Conservation (phyloP, 2,888 invertebrate species). For the Cosmia pyralina region DNA sequence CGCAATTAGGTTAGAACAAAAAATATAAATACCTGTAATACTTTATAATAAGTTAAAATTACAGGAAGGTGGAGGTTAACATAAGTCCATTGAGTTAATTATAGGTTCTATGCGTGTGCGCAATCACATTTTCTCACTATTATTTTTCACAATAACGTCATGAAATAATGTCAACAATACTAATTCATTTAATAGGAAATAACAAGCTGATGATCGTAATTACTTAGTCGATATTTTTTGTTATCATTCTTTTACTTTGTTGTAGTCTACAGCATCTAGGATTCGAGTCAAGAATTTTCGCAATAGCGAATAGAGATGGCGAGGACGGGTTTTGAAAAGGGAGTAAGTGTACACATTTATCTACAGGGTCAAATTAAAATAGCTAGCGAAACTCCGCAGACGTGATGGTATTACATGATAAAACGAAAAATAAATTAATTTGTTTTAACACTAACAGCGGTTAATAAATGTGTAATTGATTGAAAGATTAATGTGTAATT, state of each 20-base stretch:
- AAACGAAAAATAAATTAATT: too few relatives aligned
- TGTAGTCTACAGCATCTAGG: neutral
- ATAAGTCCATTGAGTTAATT: slow-evolving; percentile 1
- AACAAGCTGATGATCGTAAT: slow-evolving; percentile 30
- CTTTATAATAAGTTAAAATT: slow-evolving; percentile 7
- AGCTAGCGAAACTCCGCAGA: too few relatives aligned
- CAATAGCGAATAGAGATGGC: neutral
- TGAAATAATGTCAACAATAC: slow-evolving; percentile 32
- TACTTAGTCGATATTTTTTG: slow-evolving; percentile 7
- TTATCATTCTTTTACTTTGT: neutral
- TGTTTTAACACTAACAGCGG: too few relatives aligned
- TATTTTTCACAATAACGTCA: slow-evolving; percentile 9
- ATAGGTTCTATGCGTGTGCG: neutral
- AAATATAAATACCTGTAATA: neutral
- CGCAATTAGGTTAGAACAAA: too few relatives aligned
- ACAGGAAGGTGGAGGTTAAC: slow-evolving; percentile 10
- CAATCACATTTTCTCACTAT: slow-evolving; percentile 22
- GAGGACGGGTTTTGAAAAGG: neutral
- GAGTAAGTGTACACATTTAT: too few relatives aligned
- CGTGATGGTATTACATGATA: too few relatives aligned
- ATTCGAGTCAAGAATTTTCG: neutral
- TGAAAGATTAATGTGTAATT: too few relatives aligned
- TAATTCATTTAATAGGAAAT: slow-evolving; percentile 20
- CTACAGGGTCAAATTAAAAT: too few relatives aligned
- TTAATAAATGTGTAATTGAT: too few relatives aligned